phyloP scores from a whole-genome alignment of 2,888 invertebrate genomes.

The Noctua janthe region DNA sequence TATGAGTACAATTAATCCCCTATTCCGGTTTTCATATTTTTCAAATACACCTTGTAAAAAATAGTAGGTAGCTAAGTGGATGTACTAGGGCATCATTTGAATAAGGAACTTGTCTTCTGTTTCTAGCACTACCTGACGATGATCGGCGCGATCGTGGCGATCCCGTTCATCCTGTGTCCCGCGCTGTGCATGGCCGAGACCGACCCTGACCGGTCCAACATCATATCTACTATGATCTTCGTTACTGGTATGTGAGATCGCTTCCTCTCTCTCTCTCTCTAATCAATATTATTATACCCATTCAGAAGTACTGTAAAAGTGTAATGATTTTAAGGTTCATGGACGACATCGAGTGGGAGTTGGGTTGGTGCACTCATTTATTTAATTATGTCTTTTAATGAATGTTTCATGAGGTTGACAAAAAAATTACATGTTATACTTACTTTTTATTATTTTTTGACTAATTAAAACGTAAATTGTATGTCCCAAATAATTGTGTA shows the following conservation, averaged over 20 bases:
- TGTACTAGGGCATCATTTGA: background rate
- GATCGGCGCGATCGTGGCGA: conserved; percentile 96
- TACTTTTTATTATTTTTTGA: no score
- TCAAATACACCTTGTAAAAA: background rate
- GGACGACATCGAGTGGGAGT: background rate
- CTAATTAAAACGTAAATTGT: no score
- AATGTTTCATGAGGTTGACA: no score
- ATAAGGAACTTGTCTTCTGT: background rate
- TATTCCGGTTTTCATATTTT: background rate
- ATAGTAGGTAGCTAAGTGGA: background rate
- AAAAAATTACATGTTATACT: no score
- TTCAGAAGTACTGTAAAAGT: background rate
- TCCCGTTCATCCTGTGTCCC: conserved; percentile 95
- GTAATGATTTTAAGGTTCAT: background rate
- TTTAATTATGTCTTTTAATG: background rate
- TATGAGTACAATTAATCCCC: background rate
- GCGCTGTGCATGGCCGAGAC: conserved; percentile 94
- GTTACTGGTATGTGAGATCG: conserved; percentile 90
- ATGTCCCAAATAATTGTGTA: no score
- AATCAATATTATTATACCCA: background rate
- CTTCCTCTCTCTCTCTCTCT: background rate
- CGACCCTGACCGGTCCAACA: conserved; percentile 93
- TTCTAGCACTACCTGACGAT: conserved; percentile 94
- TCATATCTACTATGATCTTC: conserved; percentile 95
- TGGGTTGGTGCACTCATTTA: background rate